A percentile compares a stretch with the other conserved stretches of the same genome.
Conservation (phyloP, 1,140 invertebrate genomes). For the Trissolcus basalis region DNA sequence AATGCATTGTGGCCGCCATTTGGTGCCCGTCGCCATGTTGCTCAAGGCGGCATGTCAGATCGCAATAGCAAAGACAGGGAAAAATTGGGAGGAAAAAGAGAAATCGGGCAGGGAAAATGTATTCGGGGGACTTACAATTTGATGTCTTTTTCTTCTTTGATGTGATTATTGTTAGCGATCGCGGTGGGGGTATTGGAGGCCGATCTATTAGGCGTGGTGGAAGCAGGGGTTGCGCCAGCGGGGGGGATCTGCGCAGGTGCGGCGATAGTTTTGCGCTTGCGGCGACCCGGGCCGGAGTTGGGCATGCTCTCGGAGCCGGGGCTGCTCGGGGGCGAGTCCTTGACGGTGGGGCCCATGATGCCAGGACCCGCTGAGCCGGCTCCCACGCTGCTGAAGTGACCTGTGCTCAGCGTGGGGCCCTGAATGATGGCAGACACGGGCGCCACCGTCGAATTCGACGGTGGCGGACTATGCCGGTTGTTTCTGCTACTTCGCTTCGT, state of each 20-base stretch:
- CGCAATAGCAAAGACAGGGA: no score
- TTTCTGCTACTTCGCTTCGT: conserved; percentile 65
- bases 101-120: not conserved
- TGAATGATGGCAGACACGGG: conserved; percentile 68
- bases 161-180: conserved; percentile 63
- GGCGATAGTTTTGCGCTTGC: conserved; percentile 73
- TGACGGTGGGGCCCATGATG: conserved; percentile 73
- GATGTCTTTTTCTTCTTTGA: conserved; percentile 78
- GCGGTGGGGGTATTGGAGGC: conserved; percentile 71
- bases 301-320: conserved; percentile 79
- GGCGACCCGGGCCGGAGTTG: conserved; percentile 68
- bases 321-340: conserved; percentile 82
- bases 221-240: conserved; percentile 50
- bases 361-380: conserved; percentile 46
- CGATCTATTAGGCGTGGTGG: conserved; percentile 64
- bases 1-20: no score
- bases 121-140: conserved; percentile 73
- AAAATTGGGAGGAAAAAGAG: no score
- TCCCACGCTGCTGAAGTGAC: conserved; percentile 70
- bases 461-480: conserved; percentile 67
- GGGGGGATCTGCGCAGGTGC: not conserved
- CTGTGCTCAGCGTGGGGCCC: conserved; percentile 63
- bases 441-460: conserved; percentile 61
- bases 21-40: no score
- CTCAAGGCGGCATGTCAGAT: no score